Evolutionary conservation across 2,888 invertebrate genomes (phyloP).

Genomic region (Urechis unicinctus): DNA sequence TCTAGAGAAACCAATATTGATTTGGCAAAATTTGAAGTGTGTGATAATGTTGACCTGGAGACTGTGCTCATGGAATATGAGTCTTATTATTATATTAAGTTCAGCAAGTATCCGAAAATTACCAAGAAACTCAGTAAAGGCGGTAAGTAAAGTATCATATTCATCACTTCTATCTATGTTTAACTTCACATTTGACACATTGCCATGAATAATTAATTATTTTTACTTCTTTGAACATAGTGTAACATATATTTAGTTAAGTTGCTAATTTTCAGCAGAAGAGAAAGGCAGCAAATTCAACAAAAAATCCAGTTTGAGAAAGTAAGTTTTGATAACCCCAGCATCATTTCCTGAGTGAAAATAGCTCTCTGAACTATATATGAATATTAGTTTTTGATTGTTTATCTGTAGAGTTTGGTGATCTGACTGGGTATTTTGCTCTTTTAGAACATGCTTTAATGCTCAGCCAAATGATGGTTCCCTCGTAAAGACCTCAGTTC

Average conservation of each 20-base stretch:
- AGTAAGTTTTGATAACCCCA: too few species aligned
- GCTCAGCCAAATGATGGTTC: too few species aligned
- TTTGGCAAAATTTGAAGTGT: conserved; percentile 61
- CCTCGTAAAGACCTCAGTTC: too few species aligned
- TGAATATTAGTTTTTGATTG: too few species aligned
- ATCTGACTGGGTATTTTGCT: too few species aligned
- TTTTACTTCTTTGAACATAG: neutral
- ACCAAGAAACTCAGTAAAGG: conserved; percentile 54
- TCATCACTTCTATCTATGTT: neutral
- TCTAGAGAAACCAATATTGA: conserved; percentile 66
- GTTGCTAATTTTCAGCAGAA: too few species aligned
- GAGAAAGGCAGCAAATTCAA: too few species aligned
- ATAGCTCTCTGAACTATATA: too few species aligned
- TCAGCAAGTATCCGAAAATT: conserved; percentile 79
- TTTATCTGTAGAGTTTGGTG: too few species aligned
- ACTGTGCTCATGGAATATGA: conserved; percentile 83
- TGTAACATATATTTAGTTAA: neutral
- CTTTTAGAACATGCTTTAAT: too few species aligned
- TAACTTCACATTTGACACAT: neutral
- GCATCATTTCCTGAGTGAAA: too few species aligned
- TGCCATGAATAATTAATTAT: neutral
- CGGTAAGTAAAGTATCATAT: conserved; percentile 10
- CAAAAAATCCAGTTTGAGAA: too few species aligned
- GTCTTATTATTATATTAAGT: conserved; percentile 76
- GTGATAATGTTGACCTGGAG: conserved; percentile 86